Evolutionary conservation across 2,888 invertebrate genomes (phyloP).

Genomic region (Tricholauxania praeusta): DNA sequence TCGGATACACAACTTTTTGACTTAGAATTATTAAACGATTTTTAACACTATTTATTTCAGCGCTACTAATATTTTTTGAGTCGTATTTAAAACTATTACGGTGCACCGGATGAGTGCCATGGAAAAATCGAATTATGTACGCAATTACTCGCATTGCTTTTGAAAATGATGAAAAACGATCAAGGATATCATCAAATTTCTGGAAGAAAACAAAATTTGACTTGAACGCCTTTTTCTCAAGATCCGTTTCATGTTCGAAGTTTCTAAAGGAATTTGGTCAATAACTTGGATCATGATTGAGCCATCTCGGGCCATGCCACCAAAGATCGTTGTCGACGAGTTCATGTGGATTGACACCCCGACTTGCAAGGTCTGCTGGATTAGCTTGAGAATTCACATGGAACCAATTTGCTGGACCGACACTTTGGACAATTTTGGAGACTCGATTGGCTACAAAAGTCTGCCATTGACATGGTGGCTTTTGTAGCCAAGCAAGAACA

Average conservation of each 20-base stretch:
- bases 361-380: not conserved
- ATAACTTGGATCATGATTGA: not conserved
- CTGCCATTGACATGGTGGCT: conserved; percentile 14
- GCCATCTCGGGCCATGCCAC: conserved; percentile 5
- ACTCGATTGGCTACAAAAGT: conserved; percentile 26
- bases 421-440: conserved; percentile 13
- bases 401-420: not conserved
- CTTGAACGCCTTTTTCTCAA: not conserved
- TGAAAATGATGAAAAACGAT: conserved; percentile 31
- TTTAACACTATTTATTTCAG: too few relatives aligned
- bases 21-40: too few relatives aligned
- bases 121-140: too few relatives aligned
- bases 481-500: conserved; percentile 19
- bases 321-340: not conserved
- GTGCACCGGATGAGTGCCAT: too few relatives aligned
- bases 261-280: not conserved
- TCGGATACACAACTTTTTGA: too few relatives aligned
- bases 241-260: not conserved
- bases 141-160: too few relatives aligned
- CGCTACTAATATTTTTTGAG: too few relatives aligned
- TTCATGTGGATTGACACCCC: not conserved
- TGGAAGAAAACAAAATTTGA: not conserved
- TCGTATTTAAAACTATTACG: too few relatives aligned
- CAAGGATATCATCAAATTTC: not conserved
- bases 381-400: not conserved